phyloP scores from a whole-genome alignment of 2,888 invertebrate genomes.

The Pyrgus malvae region DNA sequence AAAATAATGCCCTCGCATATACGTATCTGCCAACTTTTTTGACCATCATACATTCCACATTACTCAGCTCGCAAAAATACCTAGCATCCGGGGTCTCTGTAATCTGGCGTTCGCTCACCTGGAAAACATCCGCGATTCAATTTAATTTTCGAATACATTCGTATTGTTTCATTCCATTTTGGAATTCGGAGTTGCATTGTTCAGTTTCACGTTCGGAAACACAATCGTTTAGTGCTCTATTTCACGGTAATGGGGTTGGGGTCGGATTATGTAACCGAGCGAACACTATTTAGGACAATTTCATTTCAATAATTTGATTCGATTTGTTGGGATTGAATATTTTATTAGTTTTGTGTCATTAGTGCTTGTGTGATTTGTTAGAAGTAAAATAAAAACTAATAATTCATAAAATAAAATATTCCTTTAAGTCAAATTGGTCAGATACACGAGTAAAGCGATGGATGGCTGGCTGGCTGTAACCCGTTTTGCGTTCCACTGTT shows the following conservation, averaged over 20 bases:
- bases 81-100: constrained; percentile 40
- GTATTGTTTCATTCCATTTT: constrained; percentile 43
- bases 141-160: constrained; percentile 53
- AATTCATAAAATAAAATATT: background rate
- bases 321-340: background rate
- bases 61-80: constrained; percentile 37
- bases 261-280: background rate
- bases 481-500: no score
- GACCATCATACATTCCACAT: constrained; percentile 35
- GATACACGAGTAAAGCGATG: no score
- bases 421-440: no score
- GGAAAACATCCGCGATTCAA: constrained; percentile 50
- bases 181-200: constrained; percentile 39
- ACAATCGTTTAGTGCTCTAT: constrained; percentile 8
- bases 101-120: constrained; percentile 43
- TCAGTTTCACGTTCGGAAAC: constrained; percentile 21
- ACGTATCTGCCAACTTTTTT: constrained; percentile 27
- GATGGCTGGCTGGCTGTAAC: no score
- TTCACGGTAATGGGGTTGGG: background rate
- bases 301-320: background rate
- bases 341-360: background rate
- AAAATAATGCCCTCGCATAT: no score
- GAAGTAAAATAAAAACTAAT: no score
- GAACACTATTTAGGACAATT: background rate
- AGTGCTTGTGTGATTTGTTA: no score